A percentile compares a stretch with the other conserved stretches of the same genome.
Conservation (phyloP, 2,888 invertebrate genomes). For the Caradrina kadenii region DNA sequence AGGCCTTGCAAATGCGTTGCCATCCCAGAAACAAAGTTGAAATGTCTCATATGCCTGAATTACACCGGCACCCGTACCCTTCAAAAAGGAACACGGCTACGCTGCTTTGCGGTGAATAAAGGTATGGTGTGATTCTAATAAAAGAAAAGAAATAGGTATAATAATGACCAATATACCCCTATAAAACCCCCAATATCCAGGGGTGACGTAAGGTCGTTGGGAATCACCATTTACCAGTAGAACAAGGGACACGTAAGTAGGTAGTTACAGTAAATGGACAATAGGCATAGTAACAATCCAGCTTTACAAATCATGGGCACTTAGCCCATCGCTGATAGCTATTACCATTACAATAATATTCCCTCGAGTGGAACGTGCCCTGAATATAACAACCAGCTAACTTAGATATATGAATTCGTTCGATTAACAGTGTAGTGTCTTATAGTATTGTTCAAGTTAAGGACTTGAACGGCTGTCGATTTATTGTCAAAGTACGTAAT, state of each 20-base stretch:
- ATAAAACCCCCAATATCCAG: neutral
- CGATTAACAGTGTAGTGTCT: neutral
- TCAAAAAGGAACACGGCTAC: too few species aligned
- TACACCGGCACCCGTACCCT: too few species aligned
- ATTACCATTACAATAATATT: constrained; percentile 33
- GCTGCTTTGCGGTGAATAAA: too few species aligned
- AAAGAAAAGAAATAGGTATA: neutral
- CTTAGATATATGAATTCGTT: constrained; percentile 6
- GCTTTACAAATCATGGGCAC: constrained; percentile 38
- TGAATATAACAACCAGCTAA: constrained; percentile 19
- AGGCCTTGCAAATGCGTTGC: too few species aligned
- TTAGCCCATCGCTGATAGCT: constrained; percentile 3
- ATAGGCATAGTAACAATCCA: constrained; percentile 1
- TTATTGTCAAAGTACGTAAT: neutral
- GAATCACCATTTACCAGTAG: constrained; percentile 14
- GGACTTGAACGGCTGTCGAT: neutral
- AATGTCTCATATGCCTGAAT: too few species aligned
- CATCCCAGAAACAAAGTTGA: too few species aligned
- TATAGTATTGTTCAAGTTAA: constrained; percentile 3
- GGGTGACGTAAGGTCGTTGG: neutral
- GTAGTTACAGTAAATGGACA: constrained; percentile 7
- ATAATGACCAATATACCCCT: neutral
- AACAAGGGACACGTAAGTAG: neutral
- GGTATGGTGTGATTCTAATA: neutral
- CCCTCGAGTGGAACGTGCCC: constrained; percentile 24